A percentile compares a stretch with the other conserved stretches of the same genome.
phyloP scores from a whole-genome alignment of 2,113 vertebrate genomes.

The Procapra przewalskii region DNA sequence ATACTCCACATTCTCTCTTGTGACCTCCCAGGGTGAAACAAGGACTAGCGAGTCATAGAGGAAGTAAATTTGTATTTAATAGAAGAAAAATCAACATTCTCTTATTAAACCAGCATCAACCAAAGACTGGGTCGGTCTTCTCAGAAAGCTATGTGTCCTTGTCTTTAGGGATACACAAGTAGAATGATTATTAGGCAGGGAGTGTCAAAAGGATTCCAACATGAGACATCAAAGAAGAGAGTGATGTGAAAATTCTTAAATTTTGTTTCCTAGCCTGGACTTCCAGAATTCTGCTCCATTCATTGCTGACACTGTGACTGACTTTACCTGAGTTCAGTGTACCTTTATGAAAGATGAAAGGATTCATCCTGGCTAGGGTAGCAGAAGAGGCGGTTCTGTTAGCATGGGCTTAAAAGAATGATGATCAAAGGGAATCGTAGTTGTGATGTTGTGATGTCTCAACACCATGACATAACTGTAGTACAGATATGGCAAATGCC shows the following conservation, averaged over 20 bases:
- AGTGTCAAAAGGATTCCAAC: neutral
- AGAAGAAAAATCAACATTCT: neutral
- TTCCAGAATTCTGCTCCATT: neutral
- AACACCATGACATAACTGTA: neutral
- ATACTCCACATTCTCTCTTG: neutral
- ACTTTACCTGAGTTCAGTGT: neutral
- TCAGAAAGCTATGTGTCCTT: neutral
- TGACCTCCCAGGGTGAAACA: neutral
- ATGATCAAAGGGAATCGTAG: neutral
- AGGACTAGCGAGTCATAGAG: neutral
- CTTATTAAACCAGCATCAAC: neutral
- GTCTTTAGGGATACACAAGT: neutral
- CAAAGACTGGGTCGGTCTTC: neutral
- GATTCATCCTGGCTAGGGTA: neutral
- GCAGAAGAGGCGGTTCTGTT: neutral
- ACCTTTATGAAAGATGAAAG: neutral
- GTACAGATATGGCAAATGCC: neutral
- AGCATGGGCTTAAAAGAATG: neutral
- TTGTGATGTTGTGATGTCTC: neutral
- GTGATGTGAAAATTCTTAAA: neutral
- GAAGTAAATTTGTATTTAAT: neutral
- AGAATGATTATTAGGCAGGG: neutral
- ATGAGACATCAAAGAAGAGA: neutral
- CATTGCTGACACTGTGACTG: rapidly evolving
- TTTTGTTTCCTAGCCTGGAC: neutral